phyloP scores from a whole-genome alignment of 2,797 vertebrate species.

The Melanotaenia maccullochi region DNA sequence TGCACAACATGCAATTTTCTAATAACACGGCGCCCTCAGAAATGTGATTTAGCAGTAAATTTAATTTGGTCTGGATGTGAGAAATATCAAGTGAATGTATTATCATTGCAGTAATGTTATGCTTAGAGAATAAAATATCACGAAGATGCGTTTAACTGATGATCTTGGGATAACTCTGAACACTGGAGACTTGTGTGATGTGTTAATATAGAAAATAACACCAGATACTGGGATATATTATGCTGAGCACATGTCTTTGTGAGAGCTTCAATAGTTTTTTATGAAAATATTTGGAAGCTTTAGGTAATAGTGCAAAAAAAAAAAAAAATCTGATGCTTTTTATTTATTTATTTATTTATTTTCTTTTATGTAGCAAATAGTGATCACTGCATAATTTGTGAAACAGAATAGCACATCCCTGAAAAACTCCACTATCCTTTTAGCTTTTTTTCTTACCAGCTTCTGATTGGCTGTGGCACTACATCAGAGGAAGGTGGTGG shows the following conservation, averaged over 20 bases:
- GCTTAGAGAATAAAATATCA: constrained; percentile 72
- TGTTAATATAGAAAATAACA: constrained; percentile 56
- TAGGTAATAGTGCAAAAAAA: constrained; percentile 8
- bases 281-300: constrained; percentile 25
- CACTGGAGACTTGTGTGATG: constrained; percentile 45
- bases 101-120: constrained; percentile 71
- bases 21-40: constrained; percentile 76
- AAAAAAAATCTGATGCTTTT: neutral
- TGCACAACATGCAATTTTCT: constrained; percentile 78
- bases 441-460: constrained; percentile 2
- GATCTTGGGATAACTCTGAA: constrained; percentile 65
- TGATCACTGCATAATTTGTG: constrained; percentile 28
- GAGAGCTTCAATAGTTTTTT: constrained; percentile 52
- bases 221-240: constrained; percentile 50
- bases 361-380: neutral
- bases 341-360: neutral
- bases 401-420: constrained; percentile 16
- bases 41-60: constrained; percentile 84
- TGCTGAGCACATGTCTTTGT: constrained; percentile 29
- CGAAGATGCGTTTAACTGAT: constrained; percentile 67
- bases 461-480: constrained; percentile 57
- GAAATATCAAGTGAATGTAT: constrained; percentile 78
- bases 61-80: constrained; percentile 78
- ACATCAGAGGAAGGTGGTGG: constrained; percentile 33
- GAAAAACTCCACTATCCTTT: constrained; percentile 29